These are phyloP conservation scores for Drosophila peninsularis DNA, from an alignment of 2,888 invertebrate genomes.

Conservation along the genomic window DNA sequence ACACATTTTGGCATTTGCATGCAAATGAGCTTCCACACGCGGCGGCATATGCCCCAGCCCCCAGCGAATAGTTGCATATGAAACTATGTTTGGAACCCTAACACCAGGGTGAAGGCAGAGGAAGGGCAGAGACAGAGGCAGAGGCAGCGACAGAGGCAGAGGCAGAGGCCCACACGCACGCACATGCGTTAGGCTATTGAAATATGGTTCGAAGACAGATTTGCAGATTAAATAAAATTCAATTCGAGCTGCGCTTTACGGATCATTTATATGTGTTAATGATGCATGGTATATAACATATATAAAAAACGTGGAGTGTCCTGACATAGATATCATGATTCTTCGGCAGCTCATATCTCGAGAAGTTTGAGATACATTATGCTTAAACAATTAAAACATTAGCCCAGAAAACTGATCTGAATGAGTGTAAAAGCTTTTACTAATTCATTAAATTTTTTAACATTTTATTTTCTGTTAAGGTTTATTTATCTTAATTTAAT, in stretches of 20 bases:
- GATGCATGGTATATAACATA: no score
- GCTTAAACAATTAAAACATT: no score
- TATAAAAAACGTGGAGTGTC: no score
- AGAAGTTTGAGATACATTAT: no score
- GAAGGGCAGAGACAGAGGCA: not conserved
- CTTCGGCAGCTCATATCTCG: no score
- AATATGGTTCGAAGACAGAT: not conserved
- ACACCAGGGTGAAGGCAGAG: not conserved
- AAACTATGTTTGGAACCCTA: conserved; percentile 3
- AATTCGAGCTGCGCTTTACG: not conserved
- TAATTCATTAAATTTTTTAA: no score
- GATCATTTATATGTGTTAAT: not conserved
- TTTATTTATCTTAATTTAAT: not conserved
- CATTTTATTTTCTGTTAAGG: no score
- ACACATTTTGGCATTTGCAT: conserved; percentile 76
- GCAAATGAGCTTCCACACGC: conserved; percentile 66
- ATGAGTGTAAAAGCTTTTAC: no score
- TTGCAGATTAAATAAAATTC: not conserved
- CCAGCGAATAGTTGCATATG: conserved; percentile 1
- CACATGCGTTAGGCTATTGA: not conserved
- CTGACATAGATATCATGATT: no score
- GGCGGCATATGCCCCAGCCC: conserved; percentile 5
- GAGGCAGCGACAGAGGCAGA: not conserved
- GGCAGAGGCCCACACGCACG: conserved; percentile 1
- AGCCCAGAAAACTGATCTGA: no score